Base-by-base conservation (phyloP, 2,888 invertebrate genomes). In the Dolichomitus sp. region DNA sequence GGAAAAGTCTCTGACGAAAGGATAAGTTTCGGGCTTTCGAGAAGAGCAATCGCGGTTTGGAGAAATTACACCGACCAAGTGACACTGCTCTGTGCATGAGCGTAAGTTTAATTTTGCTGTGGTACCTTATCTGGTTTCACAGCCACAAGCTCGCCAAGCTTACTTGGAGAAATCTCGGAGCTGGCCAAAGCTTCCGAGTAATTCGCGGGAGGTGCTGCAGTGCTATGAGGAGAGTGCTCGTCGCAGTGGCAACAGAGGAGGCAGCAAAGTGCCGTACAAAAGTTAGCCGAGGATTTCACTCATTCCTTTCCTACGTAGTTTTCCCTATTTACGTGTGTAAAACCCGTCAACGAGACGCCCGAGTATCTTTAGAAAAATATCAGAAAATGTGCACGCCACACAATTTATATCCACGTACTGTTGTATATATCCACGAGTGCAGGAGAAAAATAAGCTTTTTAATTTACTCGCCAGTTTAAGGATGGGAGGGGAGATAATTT, bases 251-350 rank as follows among this genome's bases (percentile, higher is more conserved):
- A 17, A n/a, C 5, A 50, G 50, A 50, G 66, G 50, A 50, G 14
- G 45, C 27, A 9, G 23, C 48, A 27, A 68, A 68, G 33, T 37
- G 14, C 14, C 52, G 68, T 37, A 48, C 33, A 68, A 68, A 68
- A 68, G 37, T 68, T 68, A 11, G 17, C n/a, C 50, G 50, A 12
- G 50, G 9, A 33, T 68, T 68, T 33, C 37, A 7, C 68, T 50
- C 19, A 14, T 33, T 40, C 50, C n/a, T 50, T 23, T 37, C 48
- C 45, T 27, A 19, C 50, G 23, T 50, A 74, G 37, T 74, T 63
- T 74, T 74, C 63, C 61, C 73, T 40, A 74, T 74, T 74, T 74
- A 74, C 73, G 73, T 40, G 63, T 52, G 73, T 50, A 74, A 74
- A 74, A 19, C 9, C 9, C 37, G 50, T 50, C 63, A 40, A 50